Base-by-base conservation (phyloP, 37 sponge, comb jelly and placozoan species). In the Bolinopsis microptera region DNA sequence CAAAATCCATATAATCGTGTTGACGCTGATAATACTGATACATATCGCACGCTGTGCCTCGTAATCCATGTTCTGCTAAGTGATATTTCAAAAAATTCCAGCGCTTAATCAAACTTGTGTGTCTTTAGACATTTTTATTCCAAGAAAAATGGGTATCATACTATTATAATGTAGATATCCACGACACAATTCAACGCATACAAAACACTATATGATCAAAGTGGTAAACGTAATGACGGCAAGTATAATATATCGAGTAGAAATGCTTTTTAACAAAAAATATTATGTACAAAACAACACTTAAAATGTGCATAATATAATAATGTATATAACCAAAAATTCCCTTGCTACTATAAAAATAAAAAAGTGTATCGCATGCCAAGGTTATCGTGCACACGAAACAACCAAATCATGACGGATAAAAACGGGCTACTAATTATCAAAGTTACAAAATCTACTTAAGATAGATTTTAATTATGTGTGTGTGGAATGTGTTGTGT, bases 231-330 rank as follows among this genome's bases (percentile, higher is more conserved):
- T 48, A 48, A 48, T 48, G 61, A 48, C 61, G 61, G 61, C 13
- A 18, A 5, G 13, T 48, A 48, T 48, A 18, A 48, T 48, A 48
- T 48, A 48, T 48, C 61, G 61, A 48, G 80, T 77, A 77, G 80
- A 77, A 77, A 77, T 35, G 80, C 35, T 77, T 77, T 77, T 77
- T 77, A 77, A 77, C 80, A 77, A 77, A 77, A 77, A 77, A 77
- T 77, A 77, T 34, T 77, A 77, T 77, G 80, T 77, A 77, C 80
- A 77, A 77, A 77, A 77, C 80, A 77, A 77, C 80, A 77, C 80
- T 22, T 70, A 77, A 77, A 77, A 77, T 77, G 80, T 77, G 80
- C 36, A 77, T 32, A 35, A 32, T 77, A 77, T 77, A 35, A 77
- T 77, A 77, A 32, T 35, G 80, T 77, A 32, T 35, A 32, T 77